Percentiles rank a stretch among this genome's conserved stretches.
phyloP scores from a whole-genome alignment of 2,888 invertebrate species.

The Onthophagus sagittarius region DNA sequence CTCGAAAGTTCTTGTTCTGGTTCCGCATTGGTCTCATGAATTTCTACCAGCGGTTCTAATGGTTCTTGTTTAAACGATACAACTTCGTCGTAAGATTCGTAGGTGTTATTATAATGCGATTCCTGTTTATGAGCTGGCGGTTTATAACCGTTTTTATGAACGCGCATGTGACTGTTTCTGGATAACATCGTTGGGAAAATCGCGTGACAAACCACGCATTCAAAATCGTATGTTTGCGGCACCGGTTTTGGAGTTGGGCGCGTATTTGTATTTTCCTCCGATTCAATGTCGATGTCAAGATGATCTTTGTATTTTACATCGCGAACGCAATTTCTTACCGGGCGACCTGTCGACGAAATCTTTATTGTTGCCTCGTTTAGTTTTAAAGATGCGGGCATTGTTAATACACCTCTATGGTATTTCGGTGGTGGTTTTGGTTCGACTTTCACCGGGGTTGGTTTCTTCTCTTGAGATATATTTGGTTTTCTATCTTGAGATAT shows the following conservation, averaged over 20 bases:
- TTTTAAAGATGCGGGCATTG: conserved; percentile 10
- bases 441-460: conserved; percentile 14
- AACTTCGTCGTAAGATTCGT: conserved; percentile 19
- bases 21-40: conserved; percentile 38
- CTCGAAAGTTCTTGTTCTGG: conserved; percentile 25
- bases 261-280: conserved; percentile 20
- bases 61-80: conserved; percentile 37
- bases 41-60: conserved; percentile 45
- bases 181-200: conserved; percentile 47
- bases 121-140: conserved; percentile 15
- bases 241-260: conserved; percentile 13
- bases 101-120: conserved; percentile 12
- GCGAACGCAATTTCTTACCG: conserved; percentile 42
- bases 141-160: conserved; percentile 41
- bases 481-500: no score
- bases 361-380: neutral
- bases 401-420: conserved; percentile 7
- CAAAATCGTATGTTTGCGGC: conserved; percentile 34
- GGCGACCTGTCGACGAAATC: conserved; percentile 36
- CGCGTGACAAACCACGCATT: conserved; percentile 45
- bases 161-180: conserved; percentile 47
- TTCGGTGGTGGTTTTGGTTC: conserved; percentile 16
- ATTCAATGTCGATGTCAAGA: conserved; percentile 29
- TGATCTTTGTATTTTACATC: conserved; percentile 43
- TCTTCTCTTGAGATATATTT: no score